Conservation (phyloP, 1,140 invertebrate genomes). For the Drosophila nannoptera region DNA sequence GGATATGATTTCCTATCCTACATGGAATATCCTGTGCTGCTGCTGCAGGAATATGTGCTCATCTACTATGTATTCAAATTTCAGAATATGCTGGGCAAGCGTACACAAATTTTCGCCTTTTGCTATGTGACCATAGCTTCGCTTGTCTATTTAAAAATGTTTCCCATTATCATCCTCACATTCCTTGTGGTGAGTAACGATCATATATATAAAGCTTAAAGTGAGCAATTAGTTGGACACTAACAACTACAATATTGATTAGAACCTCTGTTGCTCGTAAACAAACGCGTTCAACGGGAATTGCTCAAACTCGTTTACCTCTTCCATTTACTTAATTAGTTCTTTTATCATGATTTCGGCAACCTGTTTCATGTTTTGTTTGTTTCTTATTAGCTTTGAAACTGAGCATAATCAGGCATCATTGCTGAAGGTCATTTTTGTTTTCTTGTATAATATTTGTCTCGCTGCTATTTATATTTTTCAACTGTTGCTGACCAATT, state of each 20-base stretch:
- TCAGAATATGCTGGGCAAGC: constrained; percentile 80
- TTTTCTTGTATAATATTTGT: constrained; percentile 68
- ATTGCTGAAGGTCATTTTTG: constrained; percentile 50
- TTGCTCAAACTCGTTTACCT: constrained; percentile 43
- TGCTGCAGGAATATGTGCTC: constrained; percentile 83
- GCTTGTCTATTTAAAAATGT: constrained; percentile 80
- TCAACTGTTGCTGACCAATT: constrained; percentile 30
- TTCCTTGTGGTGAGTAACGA: constrained; percentile 82
- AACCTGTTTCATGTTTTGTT: constrained; percentile 37
- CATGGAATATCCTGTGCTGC: constrained; percentile 85
- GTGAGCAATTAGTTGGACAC: background rate
- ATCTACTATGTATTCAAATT: constrained; percentile 84
- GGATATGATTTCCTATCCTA: constrained; percentile 84
- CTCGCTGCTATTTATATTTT: constrained; percentile 57
- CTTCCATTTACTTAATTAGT: constrained; percentile 33
- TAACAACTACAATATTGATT: constrained; percentile 32
- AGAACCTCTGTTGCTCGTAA: constrained; percentile 15
- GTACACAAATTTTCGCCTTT: constrained; percentile 78
- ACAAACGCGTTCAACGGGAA: constrained; percentile 31
- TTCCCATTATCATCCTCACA: constrained; percentile 81
- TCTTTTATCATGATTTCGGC: constrained; percentile 25
- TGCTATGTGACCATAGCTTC: constrained; percentile 80
- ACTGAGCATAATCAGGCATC: constrained; percentile 14
- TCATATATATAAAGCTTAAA: background rate
- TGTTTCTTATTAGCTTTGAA: constrained; percentile 3